phyloP scores from a whole-genome alignment of 2,888 invertebrate genomes.

The Shargacucullia verbasci region DNA sequence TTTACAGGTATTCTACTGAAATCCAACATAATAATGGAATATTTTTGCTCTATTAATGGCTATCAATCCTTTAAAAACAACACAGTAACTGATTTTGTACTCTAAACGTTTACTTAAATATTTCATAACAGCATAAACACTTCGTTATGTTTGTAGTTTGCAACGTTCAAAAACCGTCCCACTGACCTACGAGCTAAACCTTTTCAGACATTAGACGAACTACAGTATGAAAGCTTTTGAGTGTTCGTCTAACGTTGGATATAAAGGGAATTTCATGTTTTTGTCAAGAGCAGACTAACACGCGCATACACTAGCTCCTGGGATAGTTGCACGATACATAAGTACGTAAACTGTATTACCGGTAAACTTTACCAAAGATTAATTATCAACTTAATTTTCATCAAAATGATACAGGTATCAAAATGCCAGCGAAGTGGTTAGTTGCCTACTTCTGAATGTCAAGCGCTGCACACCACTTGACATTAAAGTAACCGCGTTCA shows the following conservation, averaged over 20 bases:
- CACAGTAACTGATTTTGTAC: no score
- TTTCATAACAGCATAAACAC: not conserved
- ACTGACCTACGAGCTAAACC: conserved; percentile 42
- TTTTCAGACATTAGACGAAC: conserved; percentile 50
- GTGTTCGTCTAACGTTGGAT: conserved; percentile 50
- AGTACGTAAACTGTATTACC: not conserved
- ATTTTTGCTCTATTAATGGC: not conserved
- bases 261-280: conserved; percentile 55
- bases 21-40: no score
- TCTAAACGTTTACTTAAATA: not conserved
- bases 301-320: conserved; percentile 28
- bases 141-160: not conserved
- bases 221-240: conserved; percentile 60
- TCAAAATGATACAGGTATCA: conserved; percentile 35
- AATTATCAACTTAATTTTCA: conserved; percentile 14
- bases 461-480: conserved; percentile 25
- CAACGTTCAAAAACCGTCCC: conserved; percentile 13
- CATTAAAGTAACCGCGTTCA: conserved; percentile 40
- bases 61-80: no score
- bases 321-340: not conserved
- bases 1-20: not conserved
- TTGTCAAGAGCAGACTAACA: conserved; percentile 42
- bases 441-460: conserved; percentile 43
- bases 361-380: not conserved
- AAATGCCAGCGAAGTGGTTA: conserved; percentile 38